A percentile compares a stretch with the other conserved stretches of the same genome.
These are phyloP conservation scores for Machimus rusticus DNA, from an alignment of 2,888 invertebrate genomes.

Conservation along the genomic window DNA sequence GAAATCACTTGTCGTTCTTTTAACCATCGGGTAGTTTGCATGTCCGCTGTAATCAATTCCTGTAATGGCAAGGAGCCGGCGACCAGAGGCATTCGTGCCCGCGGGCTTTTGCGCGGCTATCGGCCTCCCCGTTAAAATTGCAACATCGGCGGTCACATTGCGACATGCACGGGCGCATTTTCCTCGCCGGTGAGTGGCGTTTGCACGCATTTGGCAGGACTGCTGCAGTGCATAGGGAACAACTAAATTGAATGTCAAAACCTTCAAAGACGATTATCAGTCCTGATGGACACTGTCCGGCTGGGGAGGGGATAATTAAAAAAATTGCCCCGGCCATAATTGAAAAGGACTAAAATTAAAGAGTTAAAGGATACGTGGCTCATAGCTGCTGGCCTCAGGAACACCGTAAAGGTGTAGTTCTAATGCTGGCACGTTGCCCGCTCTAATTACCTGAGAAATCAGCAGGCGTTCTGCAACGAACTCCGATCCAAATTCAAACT, in stretches of 20 bases:
- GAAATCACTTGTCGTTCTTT: neutral
- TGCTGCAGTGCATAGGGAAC: neutral
- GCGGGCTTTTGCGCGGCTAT: neutral
- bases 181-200: neutral
- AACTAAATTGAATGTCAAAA: slow-evolving; percentile 11
- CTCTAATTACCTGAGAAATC: neutral
- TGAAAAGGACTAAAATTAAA: neutral
- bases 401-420: neutral
- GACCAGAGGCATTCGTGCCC: slow-evolving; percentile 29
- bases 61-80: slow-evolving; percentile 14
- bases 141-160: slow-evolving; percentile 3
- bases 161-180: slow-evolving; percentile 9
- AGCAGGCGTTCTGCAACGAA: neutral
- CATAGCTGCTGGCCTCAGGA: neutral
- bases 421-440: neutral
- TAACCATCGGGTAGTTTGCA: slow-evolving; percentile 11
- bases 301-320: neutral
- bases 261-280: neutral
- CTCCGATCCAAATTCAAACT: too few relatives aligned
- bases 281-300: neutral
- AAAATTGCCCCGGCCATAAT: neutral
- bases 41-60: slow-evolving; percentile 31
- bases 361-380: neutral
- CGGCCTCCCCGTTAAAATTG: slow-evolving; percentile 6
- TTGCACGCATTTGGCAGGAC: slow-evolving; percentile 26